Evolutionary conservation across 2,113 vertebrate genomes (phyloP).

Genomic region (Phrynosoma platyrhinos): DNA sequence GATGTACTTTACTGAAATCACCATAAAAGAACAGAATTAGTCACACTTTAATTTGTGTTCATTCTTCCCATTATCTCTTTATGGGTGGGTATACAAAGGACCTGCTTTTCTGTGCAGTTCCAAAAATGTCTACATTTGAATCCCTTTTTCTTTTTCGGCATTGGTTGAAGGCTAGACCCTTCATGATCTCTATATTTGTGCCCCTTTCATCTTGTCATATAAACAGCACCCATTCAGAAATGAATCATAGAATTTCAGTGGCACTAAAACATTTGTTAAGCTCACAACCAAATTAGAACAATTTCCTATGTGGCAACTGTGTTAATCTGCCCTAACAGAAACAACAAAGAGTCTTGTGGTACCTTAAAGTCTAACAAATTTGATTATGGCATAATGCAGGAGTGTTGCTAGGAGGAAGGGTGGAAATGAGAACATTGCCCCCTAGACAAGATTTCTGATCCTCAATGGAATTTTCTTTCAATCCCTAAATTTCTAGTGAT

Average conservation of each 20-base stretch:
- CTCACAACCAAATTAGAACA: slow-evolving; percentile 2
- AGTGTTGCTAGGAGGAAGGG: no score
- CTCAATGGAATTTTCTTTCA: no score
- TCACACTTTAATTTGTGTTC: slow-evolving; percentile 41
- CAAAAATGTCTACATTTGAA: slow-evolving; percentile 32
- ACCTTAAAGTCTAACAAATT: neutral
- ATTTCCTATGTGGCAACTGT: neutral
- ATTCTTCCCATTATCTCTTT: slow-evolving; percentile 45
- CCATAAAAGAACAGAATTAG: slow-evolving; percentile 25
- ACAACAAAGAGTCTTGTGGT: neutral
- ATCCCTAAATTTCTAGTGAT: no score
- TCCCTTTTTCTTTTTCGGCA: neutral
- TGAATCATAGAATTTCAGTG: slow-evolving; percentile 58
- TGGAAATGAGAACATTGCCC: no score
- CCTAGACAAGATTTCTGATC: no score
- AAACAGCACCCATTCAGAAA: slow-evolving; percentile 63
- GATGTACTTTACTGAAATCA: slow-evolving; percentile 23
- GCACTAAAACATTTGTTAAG: slow-evolving; percentile 64
- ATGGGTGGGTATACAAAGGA: slow-evolving; percentile 8
- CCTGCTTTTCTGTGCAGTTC: neutral
- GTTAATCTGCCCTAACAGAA: neutral
- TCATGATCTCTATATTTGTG: slow-evolving; percentile 35
- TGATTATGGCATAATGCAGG: neutral
- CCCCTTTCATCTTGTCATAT: slow-evolving; percentile 42
- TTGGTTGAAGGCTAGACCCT: slow-evolving; percentile 25